Percentiles rank a stretch among this genome's conserved stretches.
phyloP scores from a whole-genome alignment of 2,888 invertebrate genomes.

The Drosophila picticornis region DNA sequence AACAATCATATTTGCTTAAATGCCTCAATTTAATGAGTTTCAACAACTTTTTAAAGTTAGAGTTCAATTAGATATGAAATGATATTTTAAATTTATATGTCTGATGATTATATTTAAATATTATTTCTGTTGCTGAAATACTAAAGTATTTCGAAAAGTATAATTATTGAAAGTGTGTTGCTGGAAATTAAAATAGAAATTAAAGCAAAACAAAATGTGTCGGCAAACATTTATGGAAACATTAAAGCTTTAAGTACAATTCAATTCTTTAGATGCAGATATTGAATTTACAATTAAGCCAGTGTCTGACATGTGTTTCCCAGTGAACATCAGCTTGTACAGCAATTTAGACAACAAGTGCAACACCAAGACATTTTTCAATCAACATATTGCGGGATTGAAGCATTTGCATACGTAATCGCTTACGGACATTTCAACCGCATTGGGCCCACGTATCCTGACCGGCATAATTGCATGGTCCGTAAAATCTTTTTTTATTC shows the following conservation, averaged over 20 bases:
- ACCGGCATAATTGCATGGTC: background rate
- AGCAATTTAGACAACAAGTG: background rate
- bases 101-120: background rate
- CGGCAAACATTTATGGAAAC: background rate
- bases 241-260: background rate
- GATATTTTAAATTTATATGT: background rate
- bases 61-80: background rate
- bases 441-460: background rate
- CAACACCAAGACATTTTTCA: background rate
- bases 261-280: background rate
- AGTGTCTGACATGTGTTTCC: background rate
- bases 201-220: background rate
- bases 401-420: background rate
- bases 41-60: background rate
- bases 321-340: background rate
- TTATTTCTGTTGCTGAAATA: no score
- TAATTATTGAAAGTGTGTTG: background rate
- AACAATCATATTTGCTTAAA: background rate
- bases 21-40: background rate
- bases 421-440: background rate
- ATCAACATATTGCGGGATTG: background rate
- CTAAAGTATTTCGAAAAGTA: no score
- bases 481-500: background rate
- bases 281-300: background rate
- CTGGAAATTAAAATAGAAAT: background rate